Conservation (phyloP, 1,140 invertebrate species). For the Pachyrhynchus sulphureomaculatus region DNA sequence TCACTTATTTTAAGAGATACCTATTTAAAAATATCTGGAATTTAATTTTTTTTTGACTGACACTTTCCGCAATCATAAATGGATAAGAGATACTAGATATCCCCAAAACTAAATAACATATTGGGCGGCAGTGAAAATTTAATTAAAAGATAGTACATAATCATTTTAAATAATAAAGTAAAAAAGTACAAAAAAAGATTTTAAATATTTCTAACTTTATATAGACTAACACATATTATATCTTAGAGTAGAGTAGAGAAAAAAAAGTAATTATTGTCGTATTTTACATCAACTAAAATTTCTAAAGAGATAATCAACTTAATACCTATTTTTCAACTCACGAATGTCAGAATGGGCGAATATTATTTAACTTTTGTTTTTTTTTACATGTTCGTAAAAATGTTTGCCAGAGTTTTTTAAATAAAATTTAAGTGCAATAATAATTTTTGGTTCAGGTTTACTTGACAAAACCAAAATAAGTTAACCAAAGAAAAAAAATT, state of each 20-base stretch:
- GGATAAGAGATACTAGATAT: too few relatives aligned
- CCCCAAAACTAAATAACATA: neutral
- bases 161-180: slow-evolving; percentile 1
- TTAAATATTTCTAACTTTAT: neutral
- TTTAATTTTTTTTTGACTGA: too few relatives aligned
- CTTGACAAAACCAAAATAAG: too few relatives aligned
- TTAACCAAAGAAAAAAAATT: too few relatives aligned
- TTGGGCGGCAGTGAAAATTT: slow-evolving; percentile 7
- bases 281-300: slow-evolving; percentile 30
- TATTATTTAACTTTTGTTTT: too few relatives aligned
- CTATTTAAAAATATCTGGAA: too few relatives aligned
- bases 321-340: neutral
- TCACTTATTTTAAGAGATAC: too few relatives aligned
- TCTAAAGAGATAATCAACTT: too few relatives aligned
- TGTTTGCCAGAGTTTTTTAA: too few relatives aligned
- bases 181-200: neutral
- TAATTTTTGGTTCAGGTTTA: too few relatives aligned
- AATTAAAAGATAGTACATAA: neutral
- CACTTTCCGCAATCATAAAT: neutral
- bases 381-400: too few relatives aligned
- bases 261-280: slow-evolving; percentile 40
- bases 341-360: neutral
- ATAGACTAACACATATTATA: slow-evolving; percentile 8
- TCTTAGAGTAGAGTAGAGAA: slow-evolving; percentile 21
- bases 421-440: too few relatives aligned